A percentile compares a stretch with the other conserved stretches of the same genome.
Evolutionary conservation across 2,797 vertebrate species (phyloP).

Genomic region (Cacajao melanocephalus): DNA sequence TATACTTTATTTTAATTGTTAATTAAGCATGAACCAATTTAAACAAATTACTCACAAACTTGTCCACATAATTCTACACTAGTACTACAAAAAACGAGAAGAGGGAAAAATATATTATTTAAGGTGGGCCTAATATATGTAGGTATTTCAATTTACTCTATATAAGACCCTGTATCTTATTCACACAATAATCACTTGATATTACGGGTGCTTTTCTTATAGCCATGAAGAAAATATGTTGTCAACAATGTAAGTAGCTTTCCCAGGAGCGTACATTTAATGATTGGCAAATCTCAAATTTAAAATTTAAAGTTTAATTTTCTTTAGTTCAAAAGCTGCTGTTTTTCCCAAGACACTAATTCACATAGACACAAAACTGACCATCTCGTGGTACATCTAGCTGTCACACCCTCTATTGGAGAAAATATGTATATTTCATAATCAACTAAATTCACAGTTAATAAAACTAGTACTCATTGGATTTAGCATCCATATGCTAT

Average conservation of each 20-base stretch:
- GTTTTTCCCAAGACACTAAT: not conserved
- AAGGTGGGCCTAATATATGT: not conserved
- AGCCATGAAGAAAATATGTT: not conserved
- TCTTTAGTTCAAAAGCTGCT: not conserved
- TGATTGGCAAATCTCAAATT: not conserved
- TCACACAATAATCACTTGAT: not conserved
- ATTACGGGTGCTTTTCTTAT: not conserved
- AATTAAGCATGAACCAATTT: not conserved
- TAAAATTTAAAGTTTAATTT: not conserved
- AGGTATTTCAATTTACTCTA: not conserved
- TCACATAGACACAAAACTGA: not conserved
- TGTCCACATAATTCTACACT: not conserved
- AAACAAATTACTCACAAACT: not conserved
- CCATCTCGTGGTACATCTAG: not conserved
- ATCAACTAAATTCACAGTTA: not conserved
- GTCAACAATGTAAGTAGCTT: not conserved
- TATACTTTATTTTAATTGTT: not conserved
- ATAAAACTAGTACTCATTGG: not conserved
- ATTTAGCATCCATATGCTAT: not conserved
- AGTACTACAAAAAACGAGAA: not conserved
- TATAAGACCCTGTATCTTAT: not conserved
- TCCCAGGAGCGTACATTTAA: not conserved
- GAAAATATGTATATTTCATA: not conserved
- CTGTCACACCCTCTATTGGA: not conserved
- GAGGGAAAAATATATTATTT: not conserved